Evolutionary conservation across 2,888 invertebrate species (phyloP), one percentile per base, ranked within the genome.

Genomic region (Brachycybe producta): DNA sequence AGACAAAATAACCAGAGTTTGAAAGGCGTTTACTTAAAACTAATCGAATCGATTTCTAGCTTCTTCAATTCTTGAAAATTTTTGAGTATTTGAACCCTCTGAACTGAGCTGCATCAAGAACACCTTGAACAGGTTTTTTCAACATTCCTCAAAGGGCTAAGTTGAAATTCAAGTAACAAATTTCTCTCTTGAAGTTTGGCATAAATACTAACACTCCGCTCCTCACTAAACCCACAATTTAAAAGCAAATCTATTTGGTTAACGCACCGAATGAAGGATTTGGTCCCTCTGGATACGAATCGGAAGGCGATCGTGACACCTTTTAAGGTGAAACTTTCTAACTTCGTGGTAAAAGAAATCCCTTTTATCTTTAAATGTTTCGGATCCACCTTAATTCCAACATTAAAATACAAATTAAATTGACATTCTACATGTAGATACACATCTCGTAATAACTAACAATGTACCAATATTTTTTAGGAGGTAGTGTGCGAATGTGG

Each of bases 401-500:
- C 36, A 3, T 36, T 7, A 5, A 7, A 17, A 11, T 21, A 36
- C 17, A 19, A 41, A 8, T 41, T 5, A 40, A 40, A 40, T 4
- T 40, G 32, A 32, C 11, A 32, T 19, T 40, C 40, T 40, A 3
- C 4, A 40, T 4, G n/a, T 19, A 17, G 19, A 40, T n/a, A 5
- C 4, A 8, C 3, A 7, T 24, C 11, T 7, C 15, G 4, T 15
- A 13, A 41, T 19, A 19, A 3, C 41, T 21, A 1, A 19, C 15
- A 17, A 19, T 3, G 57, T 61, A 73, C 73, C 92, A 66, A 90
- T 90, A 71, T 91, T 91, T 70, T 87, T 87, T 27, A 90, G 71
- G 56, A 92, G 75, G 65, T 91, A 86, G 64, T 86, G 82, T 1
- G 90, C 85, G 69, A 88, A 92, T 21, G 90, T 86, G 53, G 92